These are phyloP conservation scores for Centropristis striata DNA, from an alignment of 2,113 vertebrate genomes.

Conservation along the genomic window DNA sequence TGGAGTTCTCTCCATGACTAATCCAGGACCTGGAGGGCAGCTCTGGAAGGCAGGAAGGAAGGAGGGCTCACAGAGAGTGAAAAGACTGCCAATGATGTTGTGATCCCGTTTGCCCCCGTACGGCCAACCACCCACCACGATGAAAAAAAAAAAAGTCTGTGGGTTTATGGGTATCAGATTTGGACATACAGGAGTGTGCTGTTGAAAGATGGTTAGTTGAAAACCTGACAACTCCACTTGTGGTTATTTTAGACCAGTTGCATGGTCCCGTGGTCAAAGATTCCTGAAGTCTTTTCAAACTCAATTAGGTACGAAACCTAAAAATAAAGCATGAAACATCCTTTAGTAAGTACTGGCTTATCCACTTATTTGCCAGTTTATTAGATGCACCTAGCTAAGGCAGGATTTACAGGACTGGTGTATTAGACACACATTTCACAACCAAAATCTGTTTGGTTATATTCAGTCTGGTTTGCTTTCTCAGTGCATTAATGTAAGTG, in stretches of 20 bases:
- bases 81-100: conserved; percentile 27
- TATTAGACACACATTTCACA: background rate
- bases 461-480: no score
- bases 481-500: no score
- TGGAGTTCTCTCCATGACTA: conserved; percentile 44
- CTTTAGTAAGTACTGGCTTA: background rate
- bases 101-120: conserved; percentile 8
- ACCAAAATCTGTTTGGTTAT: no score
- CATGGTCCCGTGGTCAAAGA: background rate
- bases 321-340: background rate
- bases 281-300: background rate
- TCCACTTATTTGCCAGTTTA: background rate
- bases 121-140: conserved; percentile 15
- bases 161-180: conserved; percentile 7
- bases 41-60: conserved; percentile 24
- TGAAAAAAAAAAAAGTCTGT: background rate
- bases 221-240: background rate
- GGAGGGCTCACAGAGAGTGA: conserved; percentile 17
- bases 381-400: background rate
- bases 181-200: background rate
- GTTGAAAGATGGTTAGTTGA: background rate
- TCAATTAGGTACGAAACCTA: background rate
- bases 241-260: background rate
- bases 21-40: conserved; percentile 62
- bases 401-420: background rate